Percentiles rank a stretch among this genome's conserved stretches.
These are phyloP conservation scores for Heptranchias perlo DNA, from an alignment of 2,113 vertebrate species.

Conservation along the genomic window DNA sequence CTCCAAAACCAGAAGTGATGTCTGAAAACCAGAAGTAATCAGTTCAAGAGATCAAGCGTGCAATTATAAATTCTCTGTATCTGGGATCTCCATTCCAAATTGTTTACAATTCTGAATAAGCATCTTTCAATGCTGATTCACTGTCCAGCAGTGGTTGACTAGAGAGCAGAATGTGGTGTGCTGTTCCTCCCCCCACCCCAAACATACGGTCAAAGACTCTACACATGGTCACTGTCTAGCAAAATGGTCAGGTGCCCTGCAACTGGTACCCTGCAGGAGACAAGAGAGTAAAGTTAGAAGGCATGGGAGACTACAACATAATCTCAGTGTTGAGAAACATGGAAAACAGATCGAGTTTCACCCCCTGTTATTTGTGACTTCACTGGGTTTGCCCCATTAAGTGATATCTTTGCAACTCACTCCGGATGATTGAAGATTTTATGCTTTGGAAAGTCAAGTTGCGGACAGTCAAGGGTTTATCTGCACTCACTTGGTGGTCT, in stretches of 20 bases:
- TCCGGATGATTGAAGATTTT: not conserved
- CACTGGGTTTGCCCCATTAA: not conserved
- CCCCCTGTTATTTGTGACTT: not conserved
- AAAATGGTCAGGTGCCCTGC: not conserved
- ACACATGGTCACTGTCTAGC: no score
- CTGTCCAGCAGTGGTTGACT: no score
- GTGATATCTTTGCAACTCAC: not conserved
- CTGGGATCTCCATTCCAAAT: not conserved
- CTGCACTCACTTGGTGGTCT: constrained; percentile 72
- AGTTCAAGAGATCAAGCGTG: not conserved
- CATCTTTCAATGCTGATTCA: no score
- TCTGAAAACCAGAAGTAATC: not conserved
- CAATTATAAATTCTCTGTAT: not conserved
- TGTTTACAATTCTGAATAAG: not conserved
- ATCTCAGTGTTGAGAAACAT: not conserved
- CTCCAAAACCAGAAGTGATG: not conserved
- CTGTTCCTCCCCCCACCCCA: no score
- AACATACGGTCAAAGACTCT: not conserved
- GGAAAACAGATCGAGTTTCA: not conserved
- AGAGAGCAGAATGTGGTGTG: not conserved
- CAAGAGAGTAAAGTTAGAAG: not conserved
- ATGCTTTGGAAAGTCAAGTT: not conserved
- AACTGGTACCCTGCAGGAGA: not conserved
- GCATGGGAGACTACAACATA: not conserved
- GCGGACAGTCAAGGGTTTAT: not conserved